Conservation (phyloP, 2,113 vertebrate species). For the Anhinga anhinga region DNA sequence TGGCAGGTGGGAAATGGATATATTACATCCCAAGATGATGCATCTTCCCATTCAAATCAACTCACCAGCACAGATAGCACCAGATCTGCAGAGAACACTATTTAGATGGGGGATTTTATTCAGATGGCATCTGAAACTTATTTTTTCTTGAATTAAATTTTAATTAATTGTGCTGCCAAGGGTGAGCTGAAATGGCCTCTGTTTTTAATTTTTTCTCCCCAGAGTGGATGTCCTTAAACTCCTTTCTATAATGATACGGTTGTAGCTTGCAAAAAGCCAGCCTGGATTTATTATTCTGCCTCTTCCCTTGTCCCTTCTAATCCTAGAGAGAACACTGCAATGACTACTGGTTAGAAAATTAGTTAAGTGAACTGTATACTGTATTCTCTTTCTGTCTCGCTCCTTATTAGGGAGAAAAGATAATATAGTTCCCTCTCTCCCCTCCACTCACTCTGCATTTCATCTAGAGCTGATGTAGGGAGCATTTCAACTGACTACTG, state of each 20-base stretch:
- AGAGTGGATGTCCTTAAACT: conserved; percentile 35
- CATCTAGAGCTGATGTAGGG: neutral
- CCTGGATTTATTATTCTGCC: conserved; percentile 43
- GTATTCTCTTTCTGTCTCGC: neutral
- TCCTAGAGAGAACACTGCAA: conserved; percentile 43
- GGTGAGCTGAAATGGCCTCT: conserved; percentile 19
- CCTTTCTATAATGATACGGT: conserved; percentile 11
- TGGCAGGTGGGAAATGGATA: neutral
- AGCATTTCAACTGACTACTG: neutral
- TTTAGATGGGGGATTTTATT: conserved; percentile 8
- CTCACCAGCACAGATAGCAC: neutral
- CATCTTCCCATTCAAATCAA: neutral
- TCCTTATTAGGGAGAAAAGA: conserved; percentile 28
- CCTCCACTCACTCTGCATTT: neutral
- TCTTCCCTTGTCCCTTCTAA: conserved; percentile 55
- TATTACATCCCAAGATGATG: neutral
- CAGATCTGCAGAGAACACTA: neutral
- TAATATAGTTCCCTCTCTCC: neutral
- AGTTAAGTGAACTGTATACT: conserved; percentile 48
- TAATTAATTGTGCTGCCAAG: conserved; percentile 44
- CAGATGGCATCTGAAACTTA: conserved; percentile 4
- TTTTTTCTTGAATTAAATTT: conserved; percentile 56
- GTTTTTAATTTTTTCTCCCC: conserved; percentile 37
- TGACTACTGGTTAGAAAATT: conserved; percentile 60
- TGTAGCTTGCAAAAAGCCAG: conserved; percentile 23